Conservation (phyloP, 2,888 invertebrate genomes). For the Drosophila paramelanica region DNA sequence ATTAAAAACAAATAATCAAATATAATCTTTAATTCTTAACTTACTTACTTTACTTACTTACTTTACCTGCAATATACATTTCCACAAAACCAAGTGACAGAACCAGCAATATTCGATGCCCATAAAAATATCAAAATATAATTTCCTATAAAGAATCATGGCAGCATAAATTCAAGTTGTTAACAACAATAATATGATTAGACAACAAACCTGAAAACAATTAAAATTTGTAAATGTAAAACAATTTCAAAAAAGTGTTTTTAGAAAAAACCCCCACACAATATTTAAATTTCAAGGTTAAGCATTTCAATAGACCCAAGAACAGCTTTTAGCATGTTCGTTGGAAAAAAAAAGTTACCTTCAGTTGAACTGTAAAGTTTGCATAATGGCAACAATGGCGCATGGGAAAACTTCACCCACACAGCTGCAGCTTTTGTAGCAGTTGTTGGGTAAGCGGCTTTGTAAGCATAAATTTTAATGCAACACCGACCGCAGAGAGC, state of each 20-base stretch:
- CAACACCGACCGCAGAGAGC: slow-evolving; percentile 35
- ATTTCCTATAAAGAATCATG: no score
- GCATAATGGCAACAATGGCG: slow-evolving; percentile 6
- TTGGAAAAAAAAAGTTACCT: slow-evolving; percentile 5
- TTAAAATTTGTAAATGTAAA: background rate
- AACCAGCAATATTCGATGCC: no score
- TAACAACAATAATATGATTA: no score
- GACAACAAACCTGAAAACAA: no score
- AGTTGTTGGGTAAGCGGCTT: slow-evolving; percentile 56
- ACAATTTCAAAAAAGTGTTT: background rate
- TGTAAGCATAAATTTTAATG: slow-evolving; percentile 56
- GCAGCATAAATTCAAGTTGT: no score
- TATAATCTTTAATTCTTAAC: no score
- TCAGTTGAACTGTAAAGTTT: slow-evolving; percentile 6
- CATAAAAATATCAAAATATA: no score
- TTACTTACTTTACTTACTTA: no score
- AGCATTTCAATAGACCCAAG: slow-evolving; percentile 2
- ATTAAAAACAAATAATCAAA: no score
- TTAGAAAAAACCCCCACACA: background rate
- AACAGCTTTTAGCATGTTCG: slow-evolving; percentile 6
- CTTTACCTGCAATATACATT: no score
- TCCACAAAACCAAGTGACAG: no score
- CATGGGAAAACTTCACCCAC: slow-evolving; percentile 11
- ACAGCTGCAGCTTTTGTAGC: slow-evolving; percentile 30
- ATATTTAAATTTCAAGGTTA: slow-evolving; percentile 12